These are phyloP conservation scores for Megamerina dolium DNA, from an alignment of 2,888 invertebrate species.

Conservation along the genomic window DNA sequence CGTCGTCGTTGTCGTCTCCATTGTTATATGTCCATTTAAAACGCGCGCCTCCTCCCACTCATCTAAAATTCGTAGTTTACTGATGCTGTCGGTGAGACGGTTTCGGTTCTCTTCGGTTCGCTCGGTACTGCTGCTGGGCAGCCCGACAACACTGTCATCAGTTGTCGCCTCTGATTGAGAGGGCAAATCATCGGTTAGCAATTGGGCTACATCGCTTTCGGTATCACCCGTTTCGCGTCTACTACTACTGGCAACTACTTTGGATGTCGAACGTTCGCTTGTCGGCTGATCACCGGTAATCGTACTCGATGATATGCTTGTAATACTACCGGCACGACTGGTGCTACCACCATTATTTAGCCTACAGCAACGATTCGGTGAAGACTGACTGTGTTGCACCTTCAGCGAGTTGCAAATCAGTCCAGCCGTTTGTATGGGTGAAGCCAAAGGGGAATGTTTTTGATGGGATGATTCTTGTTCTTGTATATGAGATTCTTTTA, in stretches of 20 bases:
- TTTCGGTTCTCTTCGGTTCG: slow-evolving; percentile 17
- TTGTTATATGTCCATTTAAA: slow-evolving; percentile 18
- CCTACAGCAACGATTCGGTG: slow-evolving; percentile 48
- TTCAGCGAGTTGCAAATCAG: slow-evolving; percentile 46
- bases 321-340: slow-evolving; percentile 31
- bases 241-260: slow-evolving; percentile 33
- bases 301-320: slow-evolving; percentile 45
- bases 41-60: slow-evolving; percentile 20
- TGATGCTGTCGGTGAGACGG: slow-evolving; percentile 26
- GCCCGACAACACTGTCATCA: slow-evolving; percentile 28
- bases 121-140: slow-evolving; percentile 23
- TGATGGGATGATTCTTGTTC: slow-evolving; percentile 2
- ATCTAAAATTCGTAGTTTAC: slow-evolving; percentile 42
- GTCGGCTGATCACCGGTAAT: slow-evolving; percentile 37
- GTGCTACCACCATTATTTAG: slow-evolving; percentile 30
- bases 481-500: no score
- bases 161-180: slow-evolving; percentile 44
- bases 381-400: slow-evolving; percentile 49
- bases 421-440: slow-evolving; percentile 19
- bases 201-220: slow-evolving; percentile 40
- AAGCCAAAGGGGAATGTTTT: slow-evolving; percentile 22
- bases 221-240: slow-evolving; percentile 34
- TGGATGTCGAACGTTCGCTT: slow-evolving; percentile 31
- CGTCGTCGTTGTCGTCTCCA: neutral
- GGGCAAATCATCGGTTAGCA: slow-evolving; percentile 39